These are phyloP conservation scores for Chrysolina oricalcia DNA, from an alignment of 2,888 invertebrate genomes.

Conservation along the genomic window DNA sequence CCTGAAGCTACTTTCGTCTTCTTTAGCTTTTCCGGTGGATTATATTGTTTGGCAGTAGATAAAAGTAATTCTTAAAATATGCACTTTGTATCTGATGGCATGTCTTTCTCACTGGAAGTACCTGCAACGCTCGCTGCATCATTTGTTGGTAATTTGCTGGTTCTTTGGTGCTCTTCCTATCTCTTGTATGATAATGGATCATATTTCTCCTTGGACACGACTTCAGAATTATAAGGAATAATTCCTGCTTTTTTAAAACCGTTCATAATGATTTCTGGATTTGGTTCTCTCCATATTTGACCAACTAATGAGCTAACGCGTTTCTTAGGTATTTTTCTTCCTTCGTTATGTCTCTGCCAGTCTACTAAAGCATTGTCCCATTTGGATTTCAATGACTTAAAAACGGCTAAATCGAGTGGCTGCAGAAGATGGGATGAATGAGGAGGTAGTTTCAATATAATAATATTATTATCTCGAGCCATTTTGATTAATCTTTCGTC, in stretches of 20 bases:
- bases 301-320: slow-evolving; percentile 12
- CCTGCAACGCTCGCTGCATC: slow-evolving; percentile 14
- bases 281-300: slow-evolving; percentile 11
- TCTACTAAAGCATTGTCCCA: slow-evolving; percentile 7
- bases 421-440: slow-evolving; percentile 5
- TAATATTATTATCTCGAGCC: slow-evolving; percentile 1
- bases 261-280: slow-evolving; percentile 23
- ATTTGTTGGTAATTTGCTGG: slow-evolving; percentile 11
- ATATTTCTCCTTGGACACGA: slow-evolving; percentile 13
- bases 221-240: slow-evolving; percentile 12
- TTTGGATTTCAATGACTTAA: slow-evolving; percentile 13
- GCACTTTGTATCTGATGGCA: slow-evolving; percentile 4
- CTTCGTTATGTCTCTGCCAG: slow-evolving; percentile 27
- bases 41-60: no score
- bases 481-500: slow-evolving; percentile 1
- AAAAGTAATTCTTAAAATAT: no score
- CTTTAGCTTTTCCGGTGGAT: no score
- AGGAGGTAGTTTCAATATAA: slow-evolving; percentile 1
- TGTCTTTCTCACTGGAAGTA: slow-evolving; percentile 3
- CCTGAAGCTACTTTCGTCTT: no score
- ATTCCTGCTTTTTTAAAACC: slow-evolving; percentile 24
- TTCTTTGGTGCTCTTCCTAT: slow-evolving; percentile 6
- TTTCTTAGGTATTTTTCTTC: slow-evolving; percentile 9
- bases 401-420: background rate
- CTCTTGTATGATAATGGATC: slow-evolving; percentile 11